A percentile compares a stretch with the other conserved stretches of the same genome.
phyloP scores from a whole-genome alignment of 2,113 vertebrate species.

The Aplodontia rufa region DNA sequence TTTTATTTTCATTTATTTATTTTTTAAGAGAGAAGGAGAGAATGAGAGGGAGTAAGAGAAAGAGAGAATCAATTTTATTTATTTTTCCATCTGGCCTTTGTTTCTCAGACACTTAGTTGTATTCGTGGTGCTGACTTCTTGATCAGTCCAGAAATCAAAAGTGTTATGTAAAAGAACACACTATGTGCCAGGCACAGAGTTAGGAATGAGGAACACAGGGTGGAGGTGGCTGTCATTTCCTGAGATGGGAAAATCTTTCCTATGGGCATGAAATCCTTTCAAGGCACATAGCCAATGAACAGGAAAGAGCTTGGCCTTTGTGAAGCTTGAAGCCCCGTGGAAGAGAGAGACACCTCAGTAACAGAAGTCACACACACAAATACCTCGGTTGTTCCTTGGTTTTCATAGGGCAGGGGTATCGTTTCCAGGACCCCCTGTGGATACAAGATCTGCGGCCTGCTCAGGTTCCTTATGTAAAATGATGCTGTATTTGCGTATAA shows the following conservation, averaged over 20 bases:
- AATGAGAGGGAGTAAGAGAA: too few relatives aligned
- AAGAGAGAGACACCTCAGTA: neutral
- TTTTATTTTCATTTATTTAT: too few relatives aligned
- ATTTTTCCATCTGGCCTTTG: too few relatives aligned
- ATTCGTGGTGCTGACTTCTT: too few relatives aligned
- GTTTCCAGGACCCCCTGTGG: neutral
- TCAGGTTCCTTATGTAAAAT: neutral
- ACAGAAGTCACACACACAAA: neutral
- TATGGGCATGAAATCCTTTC: too few relatives aligned
- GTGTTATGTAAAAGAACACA: neutral
- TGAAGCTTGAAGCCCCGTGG: neutral
- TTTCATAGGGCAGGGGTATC: too few relatives aligned
- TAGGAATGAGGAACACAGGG: neutral
- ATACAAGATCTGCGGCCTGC: neutral
- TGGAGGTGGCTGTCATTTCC: too few relatives aligned
- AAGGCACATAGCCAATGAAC: neutral
- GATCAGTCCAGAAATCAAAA: neutral
- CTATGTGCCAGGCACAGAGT: neutral
- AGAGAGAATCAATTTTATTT: too few relatives aligned
- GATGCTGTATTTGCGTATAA: too few relatives aligned
- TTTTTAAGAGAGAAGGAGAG: too few relatives aligned
- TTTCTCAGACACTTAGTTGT: too few relatives aligned
- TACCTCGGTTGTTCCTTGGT: neutral
- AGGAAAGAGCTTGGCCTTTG: neutral
- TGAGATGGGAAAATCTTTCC: too few relatives aligned